A percentile compares a stretch with the other conserved stretches of the same genome.
Conservation (phyloP, 2,797 vertebrate genomes). For the Liparis tanakae region DNA sequence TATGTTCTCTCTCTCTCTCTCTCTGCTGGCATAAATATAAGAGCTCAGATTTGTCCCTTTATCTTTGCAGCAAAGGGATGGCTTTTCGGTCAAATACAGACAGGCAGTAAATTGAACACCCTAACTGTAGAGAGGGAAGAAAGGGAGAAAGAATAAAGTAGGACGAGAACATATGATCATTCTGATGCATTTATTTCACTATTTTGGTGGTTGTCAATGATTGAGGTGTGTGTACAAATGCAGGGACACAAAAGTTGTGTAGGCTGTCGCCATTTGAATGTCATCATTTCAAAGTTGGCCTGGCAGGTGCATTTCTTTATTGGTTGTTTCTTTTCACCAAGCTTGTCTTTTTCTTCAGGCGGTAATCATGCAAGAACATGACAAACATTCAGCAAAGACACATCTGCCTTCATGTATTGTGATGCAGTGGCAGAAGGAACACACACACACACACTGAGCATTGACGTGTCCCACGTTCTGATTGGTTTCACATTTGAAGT, state of each 20-base stretch:
- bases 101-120: conserved; percentile 72
- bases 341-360: not conserved
- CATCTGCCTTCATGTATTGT: not conserved
- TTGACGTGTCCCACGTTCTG: not conserved
- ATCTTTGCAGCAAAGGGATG: conserved; percentile 56
- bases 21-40: conserved; percentile 36
- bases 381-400: conserved; percentile 4
- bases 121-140: conserved; percentile 36
- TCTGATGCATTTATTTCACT: conserved; percentile 12
- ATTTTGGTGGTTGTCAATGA: not conserved
- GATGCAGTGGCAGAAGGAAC: not conserved
- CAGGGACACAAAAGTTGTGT: not conserved
- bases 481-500: not conserved
- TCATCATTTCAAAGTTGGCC: conserved; percentile 6
- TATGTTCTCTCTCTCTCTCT: conserved; percentile 59
- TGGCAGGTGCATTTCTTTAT: conserved; percentile 4
- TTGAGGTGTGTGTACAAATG: conserved; percentile 9
- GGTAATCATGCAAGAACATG: conserved; percentile 1
- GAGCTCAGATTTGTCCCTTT: conserved; percentile 54
- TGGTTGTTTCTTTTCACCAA: conserved; percentile 16
- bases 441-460: not conserved
- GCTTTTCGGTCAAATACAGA: conserved; percentile 67
- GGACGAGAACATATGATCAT: conserved; percentile 12
- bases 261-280: not conserved
- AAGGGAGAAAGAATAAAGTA: conserved; percentile 24